A percentile compares a stretch with the other conserved stretches of the same genome.
Evolutionary conservation across 2,113 vertebrate genomes (phyloP).

Genomic region (Centrocercus urophasianus): DNA sequence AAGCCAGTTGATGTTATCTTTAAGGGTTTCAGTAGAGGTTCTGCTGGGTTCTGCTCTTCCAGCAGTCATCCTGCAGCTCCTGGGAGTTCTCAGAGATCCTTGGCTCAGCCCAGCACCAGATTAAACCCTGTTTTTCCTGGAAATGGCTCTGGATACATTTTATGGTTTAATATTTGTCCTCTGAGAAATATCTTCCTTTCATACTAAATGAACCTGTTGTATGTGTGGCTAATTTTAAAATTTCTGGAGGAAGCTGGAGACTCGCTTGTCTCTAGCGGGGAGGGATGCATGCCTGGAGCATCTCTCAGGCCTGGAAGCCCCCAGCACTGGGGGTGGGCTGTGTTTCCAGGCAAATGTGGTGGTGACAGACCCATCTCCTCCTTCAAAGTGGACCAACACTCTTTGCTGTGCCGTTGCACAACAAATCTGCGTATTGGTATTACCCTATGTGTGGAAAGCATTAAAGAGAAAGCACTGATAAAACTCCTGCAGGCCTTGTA

Average conservation of each 20-base stretch:
- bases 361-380: neutral
- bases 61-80: neutral
- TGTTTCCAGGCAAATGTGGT: neutral
- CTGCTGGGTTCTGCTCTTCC: neutral
- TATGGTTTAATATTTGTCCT: conserved; percentile 19
- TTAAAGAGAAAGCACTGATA: conserved; percentile 5
- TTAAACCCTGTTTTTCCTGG: neutral
- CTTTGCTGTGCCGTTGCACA: neutral
- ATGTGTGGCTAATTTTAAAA: conserved; percentile 5
- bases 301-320: neutral
- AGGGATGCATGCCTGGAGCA: neutral
- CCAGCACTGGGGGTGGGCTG: neutral
- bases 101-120: neutral
- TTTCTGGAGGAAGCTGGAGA: conserved; percentile 21
- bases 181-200: conserved; percentile 25
- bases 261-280: neutral
- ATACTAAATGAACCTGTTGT: conserved; percentile 8
- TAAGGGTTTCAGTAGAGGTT: too few species aligned
- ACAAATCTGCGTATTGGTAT: neutral
- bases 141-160: conserved; percentile 21
- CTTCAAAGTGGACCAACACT: neutral
- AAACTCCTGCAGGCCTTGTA: conserved; percentile 15
- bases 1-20: too few species aligned
- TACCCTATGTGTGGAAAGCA: neutral
- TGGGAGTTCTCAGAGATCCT: neutral